phyloP scores from a whole-genome alignment of 2,797 vertebrate genomes.

The Botia kubotai region DNA sequence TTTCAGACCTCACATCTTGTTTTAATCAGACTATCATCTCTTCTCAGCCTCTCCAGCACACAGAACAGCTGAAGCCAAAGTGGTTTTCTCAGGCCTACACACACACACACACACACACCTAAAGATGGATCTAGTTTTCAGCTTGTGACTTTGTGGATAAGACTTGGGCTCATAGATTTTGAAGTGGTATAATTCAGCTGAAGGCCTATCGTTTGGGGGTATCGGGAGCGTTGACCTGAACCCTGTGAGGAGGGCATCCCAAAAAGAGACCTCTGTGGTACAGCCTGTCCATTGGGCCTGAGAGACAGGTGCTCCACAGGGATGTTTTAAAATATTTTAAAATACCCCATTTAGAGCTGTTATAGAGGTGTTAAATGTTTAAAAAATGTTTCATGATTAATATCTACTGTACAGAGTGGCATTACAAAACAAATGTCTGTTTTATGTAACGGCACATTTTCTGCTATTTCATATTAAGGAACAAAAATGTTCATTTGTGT shows the following conservation, averaged over 20 bases:
- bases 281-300: too few species aligned
- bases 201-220: not conserved
- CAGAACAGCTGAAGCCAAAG: slow-evolving; percentile 12
- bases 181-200: not conserved
- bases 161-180: slow-evolving; percentile 7
- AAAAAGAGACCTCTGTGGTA: too few species aligned
- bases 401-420: not conserved
- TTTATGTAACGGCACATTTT: not conserved
- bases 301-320: too few species aligned
- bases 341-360: too few species aligned
- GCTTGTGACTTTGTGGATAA: slow-evolving; percentile 9
- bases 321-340: too few species aligned
- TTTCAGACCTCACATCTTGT: slow-evolving; percentile 67
- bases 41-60: slow-evolving; percentile 44
- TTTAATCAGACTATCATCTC: slow-evolving; percentile 72
- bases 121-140: slow-evolving; percentile 19
- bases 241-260: too few species aligned
- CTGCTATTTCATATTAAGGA: not conserved
- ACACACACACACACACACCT: not conserved
- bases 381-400: not conserved
- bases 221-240: too few species aligned
- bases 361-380: not conserved
- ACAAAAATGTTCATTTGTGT: not conserved
- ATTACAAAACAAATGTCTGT: not conserved
- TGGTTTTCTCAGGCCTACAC: slow-evolving; percentile 7